These are phyloP conservation scores for Cyprinus carpio DNA, from an alignment of 2,113 vertebrate genomes.

Conservation along the genomic window DNA sequence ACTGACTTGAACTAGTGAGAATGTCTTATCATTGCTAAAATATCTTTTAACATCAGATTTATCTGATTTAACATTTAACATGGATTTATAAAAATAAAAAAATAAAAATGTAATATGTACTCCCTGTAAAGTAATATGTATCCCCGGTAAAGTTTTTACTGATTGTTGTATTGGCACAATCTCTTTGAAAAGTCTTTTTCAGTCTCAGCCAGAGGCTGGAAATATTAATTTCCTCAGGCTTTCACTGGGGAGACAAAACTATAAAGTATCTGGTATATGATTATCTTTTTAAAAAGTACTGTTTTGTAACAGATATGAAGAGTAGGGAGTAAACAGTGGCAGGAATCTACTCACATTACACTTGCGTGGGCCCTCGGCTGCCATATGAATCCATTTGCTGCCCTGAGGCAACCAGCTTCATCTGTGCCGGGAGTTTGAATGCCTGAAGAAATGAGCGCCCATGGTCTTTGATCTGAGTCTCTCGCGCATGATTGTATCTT, in stretches of 20 bases:
- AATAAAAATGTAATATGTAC: too few species aligned
- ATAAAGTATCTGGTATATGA: constrained; percentile 5
- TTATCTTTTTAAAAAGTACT: constrained; percentile 13
- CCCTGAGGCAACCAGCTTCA: constrained; percentile 65
- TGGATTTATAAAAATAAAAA: too few species aligned
- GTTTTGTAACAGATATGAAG: constrained; percentile 24
- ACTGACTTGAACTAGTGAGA: not conserved
- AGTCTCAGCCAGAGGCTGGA: constrained; percentile 11
- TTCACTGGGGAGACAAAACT: not conserved
- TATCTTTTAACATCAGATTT: not conserved
- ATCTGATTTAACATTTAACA: too few species aligned
- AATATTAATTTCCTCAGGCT: constrained; percentile 13
- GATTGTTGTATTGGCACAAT: not conserved
- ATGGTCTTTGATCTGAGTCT: constrained; percentile 45
- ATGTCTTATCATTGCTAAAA: not conserved
- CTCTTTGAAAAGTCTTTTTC: not conserved
- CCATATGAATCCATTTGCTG: constrained; percentile 65
- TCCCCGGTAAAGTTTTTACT: not conserved
- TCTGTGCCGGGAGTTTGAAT: constrained; percentile 57
- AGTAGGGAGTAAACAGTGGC: constrained; percentile 18
- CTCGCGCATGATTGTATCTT: constrained; percentile 17
- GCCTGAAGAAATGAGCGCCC: constrained; percentile 22
- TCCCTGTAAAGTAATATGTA: too few species aligned
- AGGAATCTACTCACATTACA: constrained; percentile 44
- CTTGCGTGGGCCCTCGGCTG: constrained; percentile 57